Evolutionary conservation across 2,888 invertebrate genomes (phyloP).

Genomic region (Ypsolopha sequella): DNA sequence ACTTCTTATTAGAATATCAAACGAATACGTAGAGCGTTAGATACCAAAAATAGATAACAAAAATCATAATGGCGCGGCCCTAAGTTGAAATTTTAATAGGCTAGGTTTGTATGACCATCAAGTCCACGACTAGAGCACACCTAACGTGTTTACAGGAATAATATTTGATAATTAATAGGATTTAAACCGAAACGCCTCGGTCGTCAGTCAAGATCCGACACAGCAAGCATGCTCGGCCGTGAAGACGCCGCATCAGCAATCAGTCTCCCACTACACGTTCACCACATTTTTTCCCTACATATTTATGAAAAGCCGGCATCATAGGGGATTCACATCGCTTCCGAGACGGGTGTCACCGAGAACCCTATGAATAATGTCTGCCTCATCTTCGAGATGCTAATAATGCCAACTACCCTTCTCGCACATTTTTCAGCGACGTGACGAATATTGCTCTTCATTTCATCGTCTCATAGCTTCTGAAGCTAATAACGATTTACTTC

Average conservation of each 20-base stretch:
- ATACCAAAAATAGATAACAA: too few relatives aligned
- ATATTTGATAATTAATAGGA: too few relatives aligned
- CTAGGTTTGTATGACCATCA: too few relatives aligned
- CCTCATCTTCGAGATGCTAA: slow-evolving; percentile 54
- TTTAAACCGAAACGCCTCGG: too few relatives aligned
- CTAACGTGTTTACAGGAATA: too few relatives aligned
- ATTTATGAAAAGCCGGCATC: slow-evolving; percentile 5
- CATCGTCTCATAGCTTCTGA: slow-evolving; percentile 7
- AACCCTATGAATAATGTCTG: slow-evolving; percentile 58
- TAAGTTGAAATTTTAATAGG: too few relatives aligned
- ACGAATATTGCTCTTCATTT: slow-evolving; percentile 41
- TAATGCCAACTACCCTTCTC: slow-evolving; percentile 32
- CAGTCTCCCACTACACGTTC: slow-evolving; percentile 5
- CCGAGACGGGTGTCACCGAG: slow-evolving; percentile 30
- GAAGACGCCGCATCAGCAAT: not conserved
- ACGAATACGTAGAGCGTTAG: too few relatives aligned
- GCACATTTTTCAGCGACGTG: slow-evolving; percentile 52
- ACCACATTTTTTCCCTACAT: slow-evolving; percentile 6
- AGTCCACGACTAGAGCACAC: too few relatives aligned
- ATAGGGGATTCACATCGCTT: slow-evolving; percentile 1
- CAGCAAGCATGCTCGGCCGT: too few relatives aligned
- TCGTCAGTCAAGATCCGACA: too few relatives aligned
- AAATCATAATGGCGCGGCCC: too few relatives aligned
- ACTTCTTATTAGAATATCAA: too few relatives aligned
- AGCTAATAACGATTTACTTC: slow-evolving; percentile 11